Base-by-base conservation (phyloP, 2,113 vertebrate genomes). In the Catharus fuscescens region DNA sequence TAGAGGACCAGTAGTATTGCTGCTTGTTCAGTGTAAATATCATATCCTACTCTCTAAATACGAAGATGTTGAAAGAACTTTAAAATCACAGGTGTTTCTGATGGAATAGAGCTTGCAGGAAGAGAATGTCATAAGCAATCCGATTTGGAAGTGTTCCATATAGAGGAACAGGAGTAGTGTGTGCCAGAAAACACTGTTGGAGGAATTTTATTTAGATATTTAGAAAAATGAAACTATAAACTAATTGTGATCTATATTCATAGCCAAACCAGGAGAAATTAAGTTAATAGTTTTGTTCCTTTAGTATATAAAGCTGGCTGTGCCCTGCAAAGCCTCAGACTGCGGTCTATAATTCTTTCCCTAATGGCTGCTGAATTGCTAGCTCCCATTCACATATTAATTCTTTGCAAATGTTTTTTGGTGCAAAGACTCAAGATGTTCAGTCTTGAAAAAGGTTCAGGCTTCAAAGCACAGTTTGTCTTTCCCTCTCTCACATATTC, bases 51-150 rank as follows among this genome's bases (percentile, higher is more conserved):
- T 23, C 38, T 59, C 32, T 71, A 81, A 84, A 87, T 84, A 78
- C 15, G 5, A 81, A 64, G 20, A 76, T 62, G 13, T 34, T 92
- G 42, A 71, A 92, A 60, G 52, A 92, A 86, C 28, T 67, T 38
- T 85, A 92, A 94, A 82, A 62, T 78, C 56, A 54, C 72, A 78
- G 64, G 67, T 94, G 54, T 83, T 94, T 93, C 72, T 84, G 67
- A 60, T 47, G 70, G n/a, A 94, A 86, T 60, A 67, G 70, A 83
- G 24, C 69, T 82, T 73, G 11, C 76, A 93, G 48, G 74, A 86
- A 88, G 47, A 70, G 78, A 93, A 77, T 78, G 54, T 25, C 50
- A 48, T 54, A 77, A 93, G 18, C 52, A 77, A 83, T 78, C 42
- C 38, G 70, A 24, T 83, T 86, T 95, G 90, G 66, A 90, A 82